Evolutionary conservation across 35 echinoderm and acorn worm genomes (phyloP).

Genomic region (Ophioderma brevispina): DNA sequence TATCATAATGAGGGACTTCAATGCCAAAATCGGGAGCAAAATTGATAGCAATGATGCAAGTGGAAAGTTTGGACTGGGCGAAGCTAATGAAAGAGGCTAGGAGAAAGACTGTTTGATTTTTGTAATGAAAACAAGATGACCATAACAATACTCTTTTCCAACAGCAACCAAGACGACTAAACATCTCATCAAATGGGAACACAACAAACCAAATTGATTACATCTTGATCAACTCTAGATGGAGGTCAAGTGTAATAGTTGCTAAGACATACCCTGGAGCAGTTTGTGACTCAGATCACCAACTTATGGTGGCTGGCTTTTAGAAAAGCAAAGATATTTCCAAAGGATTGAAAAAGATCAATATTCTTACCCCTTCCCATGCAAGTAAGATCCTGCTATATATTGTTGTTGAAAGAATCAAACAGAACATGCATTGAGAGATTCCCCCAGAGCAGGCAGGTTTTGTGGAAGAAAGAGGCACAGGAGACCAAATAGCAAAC

Average conservation of each 20-base stretch:
- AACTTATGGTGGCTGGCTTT: background rate
- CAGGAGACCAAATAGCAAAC: constrained; percentile 49
- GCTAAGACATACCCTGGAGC: background rate
- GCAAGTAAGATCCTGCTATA: background rate
- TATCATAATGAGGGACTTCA: background rate
- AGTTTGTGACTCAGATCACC: background rate
- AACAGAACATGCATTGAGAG: background rate
- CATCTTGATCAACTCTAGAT: background rate
- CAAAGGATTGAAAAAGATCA: background rate
- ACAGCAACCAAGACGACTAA: background rate
- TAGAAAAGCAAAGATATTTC: too few relatives aligned
- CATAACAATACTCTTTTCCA: background rate
- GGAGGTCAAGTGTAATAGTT: background rate
- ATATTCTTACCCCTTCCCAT: background rate
- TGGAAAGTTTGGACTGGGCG: background rate
- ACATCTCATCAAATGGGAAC: background rate
- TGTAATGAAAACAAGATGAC: background rate
- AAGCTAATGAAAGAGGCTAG: background rate
- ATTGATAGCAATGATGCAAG: background rate
- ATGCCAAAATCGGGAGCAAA: background rate
- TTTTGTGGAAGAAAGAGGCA: constrained; percentile 51
- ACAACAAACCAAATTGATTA: background rate
- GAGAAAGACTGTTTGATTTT: background rate
- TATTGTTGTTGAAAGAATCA: background rate
- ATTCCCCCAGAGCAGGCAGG: constrained; percentile 44